Evolutionary conservation across 2,888 invertebrate genomes (phyloP).

Genomic region (Crepidodera aurea): DNA sequence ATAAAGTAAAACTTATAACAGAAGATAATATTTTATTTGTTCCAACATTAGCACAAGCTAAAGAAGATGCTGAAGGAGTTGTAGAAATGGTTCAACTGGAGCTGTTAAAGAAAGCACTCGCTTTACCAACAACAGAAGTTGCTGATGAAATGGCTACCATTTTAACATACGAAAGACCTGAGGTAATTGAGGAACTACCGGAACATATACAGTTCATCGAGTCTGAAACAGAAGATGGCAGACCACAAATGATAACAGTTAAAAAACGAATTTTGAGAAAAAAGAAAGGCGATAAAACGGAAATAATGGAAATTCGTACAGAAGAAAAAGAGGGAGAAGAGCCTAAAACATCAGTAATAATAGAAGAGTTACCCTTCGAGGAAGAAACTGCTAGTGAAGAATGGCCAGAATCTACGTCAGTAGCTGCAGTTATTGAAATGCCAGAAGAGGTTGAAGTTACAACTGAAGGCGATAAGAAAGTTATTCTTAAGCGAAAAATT

Average conservation of each 20-base stretch:
- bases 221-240: constrained; percentile 38
- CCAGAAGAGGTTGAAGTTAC: constrained; percentile 50
- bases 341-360: constrained; percentile 50
- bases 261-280: constrained; percentile 61
- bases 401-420: constrained; percentile 26
- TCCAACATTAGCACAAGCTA: constrained; percentile 52
- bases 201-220: constrained; percentile 35
- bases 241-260: constrained; percentile 46
- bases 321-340: constrained; percentile 51
- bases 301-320: constrained; percentile 49
- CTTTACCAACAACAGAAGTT: constrained; percentile 39
- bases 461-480: constrained; percentile 46
- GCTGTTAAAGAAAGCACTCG: constrained; percentile 52
- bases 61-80: constrained; percentile 51
- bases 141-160: constrained; percentile 48
- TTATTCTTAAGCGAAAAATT: constrained; percentile 53
- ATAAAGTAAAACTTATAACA: constrained; percentile 47
- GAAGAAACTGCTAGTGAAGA: constrained; percentile 35
- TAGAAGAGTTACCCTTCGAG: constrained; percentile 44
- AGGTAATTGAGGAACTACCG: constrained; percentile 40
- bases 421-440: constrained; percentile 48
- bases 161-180: constrained; percentile 49
- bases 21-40: constrained; percentile 47
- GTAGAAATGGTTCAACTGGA: constrained; percentile 53
- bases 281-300: constrained; percentile 58